Percentiles rank a stretch among this genome's conserved stretches.
phyloP scores from a whole-genome alignment of 2,797 vertebrate species.

The Sebastes variabilis region DNA sequence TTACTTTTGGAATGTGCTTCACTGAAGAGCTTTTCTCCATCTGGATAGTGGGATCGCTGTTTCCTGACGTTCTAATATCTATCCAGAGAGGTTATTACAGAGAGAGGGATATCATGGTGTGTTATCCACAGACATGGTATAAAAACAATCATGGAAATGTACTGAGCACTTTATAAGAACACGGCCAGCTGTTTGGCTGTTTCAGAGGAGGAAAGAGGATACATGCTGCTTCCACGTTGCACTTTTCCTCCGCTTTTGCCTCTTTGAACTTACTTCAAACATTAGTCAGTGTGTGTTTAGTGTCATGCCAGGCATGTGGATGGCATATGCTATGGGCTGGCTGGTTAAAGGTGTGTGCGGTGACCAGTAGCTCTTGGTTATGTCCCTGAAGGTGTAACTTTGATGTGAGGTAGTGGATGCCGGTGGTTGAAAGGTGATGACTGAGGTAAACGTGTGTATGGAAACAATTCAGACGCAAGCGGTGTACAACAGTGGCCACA shows the following conservation, averaged over 20 bases:
- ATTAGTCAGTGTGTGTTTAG: slow-evolving; percentile 82
- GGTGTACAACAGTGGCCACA: slow-evolving; percentile 83
- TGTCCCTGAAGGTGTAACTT: slow-evolving; percentile 82
- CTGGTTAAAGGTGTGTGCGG: slow-evolving; percentile 79
- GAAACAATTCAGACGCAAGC: slow-evolving; percentile 82
- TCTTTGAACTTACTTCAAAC: slow-evolving; percentile 87
- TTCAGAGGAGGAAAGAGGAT: slow-evolving; percentile 67
- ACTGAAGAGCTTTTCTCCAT: slow-evolving; percentile 65
- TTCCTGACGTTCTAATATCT: slow-evolving; percentile 59
- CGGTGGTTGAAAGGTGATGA: slow-evolving; percentile 47
- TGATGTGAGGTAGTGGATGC: slow-evolving; percentile 75
- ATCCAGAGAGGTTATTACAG: slow-evolving; percentile 58
- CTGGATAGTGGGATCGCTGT: slow-evolving; percentile 61
- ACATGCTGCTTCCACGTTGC: slow-evolving; percentile 79
- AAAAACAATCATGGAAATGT: slow-evolving; percentile 62
- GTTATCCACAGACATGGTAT: slow-evolving; percentile 49
- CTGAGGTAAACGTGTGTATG: slow-evolving; percentile 70
- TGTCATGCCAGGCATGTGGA: slow-evolving; percentile 90
- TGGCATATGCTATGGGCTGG: slow-evolving; percentile 86
- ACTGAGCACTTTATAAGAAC: slow-evolving; percentile 47
- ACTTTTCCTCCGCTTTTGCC: slow-evolving; percentile 69
- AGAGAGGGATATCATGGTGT: slow-evolving; percentile 45
- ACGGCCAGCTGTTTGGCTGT: slow-evolving; percentile 67
- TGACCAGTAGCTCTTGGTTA: slow-evolving; percentile 83
- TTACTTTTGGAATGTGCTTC: slow-evolving; percentile 62